phyloP scores from a whole-genome alignment of 1,140 invertebrate genomes.

The Camponotus pennsylvanicus region DNA sequence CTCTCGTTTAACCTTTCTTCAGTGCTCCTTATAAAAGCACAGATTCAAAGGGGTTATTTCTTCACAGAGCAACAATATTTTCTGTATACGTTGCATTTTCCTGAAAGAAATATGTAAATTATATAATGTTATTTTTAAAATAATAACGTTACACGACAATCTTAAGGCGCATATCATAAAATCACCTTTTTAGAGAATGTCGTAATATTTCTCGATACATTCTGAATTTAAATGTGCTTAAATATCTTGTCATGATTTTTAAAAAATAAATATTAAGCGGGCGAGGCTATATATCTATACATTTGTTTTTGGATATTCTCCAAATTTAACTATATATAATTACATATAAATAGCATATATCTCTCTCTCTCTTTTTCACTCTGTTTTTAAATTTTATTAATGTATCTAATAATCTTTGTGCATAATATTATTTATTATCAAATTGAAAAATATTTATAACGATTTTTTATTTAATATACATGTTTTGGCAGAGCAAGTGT shows the following conservation, averaged over 20 bases:
- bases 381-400: too few species aligned
- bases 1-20: slow-evolving; percentile 36
- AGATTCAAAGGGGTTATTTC: slow-evolving; percentile 45
- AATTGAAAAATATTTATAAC: neutral
- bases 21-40: slow-evolving; percentile 28
- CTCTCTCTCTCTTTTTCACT: too few species aligned
- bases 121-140: neutral
- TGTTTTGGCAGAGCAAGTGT: neutral
- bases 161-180: neutral
- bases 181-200: neutral
- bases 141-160: neutral
- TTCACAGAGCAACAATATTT: slow-evolving; percentile 33
- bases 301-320: neutral
- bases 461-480: neutral
- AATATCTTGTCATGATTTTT: neutral
- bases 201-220: neutral
- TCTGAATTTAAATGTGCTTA: neutral
- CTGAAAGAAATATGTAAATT: slow-evolving; percentile 7
- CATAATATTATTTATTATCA: neutral
- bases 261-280: neutral
- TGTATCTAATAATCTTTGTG: neutral
- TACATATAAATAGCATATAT: too few species aligned
- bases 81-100: slow-evolving; percentile 27
- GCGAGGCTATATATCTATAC: neutral
- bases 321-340: neutral